Conservation (phyloP, 2,113 vertebrate species). For the Cyanoramphus novaezelandiae region DNA sequence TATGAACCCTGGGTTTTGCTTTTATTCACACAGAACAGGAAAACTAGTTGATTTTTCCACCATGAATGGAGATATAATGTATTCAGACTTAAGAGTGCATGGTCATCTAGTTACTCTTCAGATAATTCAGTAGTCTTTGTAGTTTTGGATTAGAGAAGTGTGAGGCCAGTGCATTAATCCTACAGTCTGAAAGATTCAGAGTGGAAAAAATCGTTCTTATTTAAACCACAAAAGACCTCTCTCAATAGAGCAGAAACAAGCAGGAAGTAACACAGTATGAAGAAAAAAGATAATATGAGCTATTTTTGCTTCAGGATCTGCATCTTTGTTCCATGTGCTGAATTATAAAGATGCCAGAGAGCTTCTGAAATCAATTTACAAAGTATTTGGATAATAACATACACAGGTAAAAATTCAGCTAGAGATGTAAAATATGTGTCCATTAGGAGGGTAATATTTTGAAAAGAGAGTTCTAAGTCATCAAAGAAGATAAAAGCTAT, state of each 20-base stretch:
- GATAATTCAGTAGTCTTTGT: not conserved
- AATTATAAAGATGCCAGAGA: not conserved
- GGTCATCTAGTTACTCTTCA: not conserved
- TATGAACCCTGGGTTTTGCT: not conserved
- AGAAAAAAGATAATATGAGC: not conserved
- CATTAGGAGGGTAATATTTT: slow-evolving; percentile 9
- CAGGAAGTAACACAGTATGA: not conserved
- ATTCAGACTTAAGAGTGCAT: not conserved
- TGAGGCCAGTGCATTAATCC: not conserved
- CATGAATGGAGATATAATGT: not conserved
- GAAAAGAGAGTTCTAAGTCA: slow-evolving; percentile 51
- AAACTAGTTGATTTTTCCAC: not conserved
- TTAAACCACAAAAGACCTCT: not conserved
- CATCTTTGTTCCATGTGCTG: not conserved
- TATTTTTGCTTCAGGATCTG: not conserved
- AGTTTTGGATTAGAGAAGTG: not conserved
- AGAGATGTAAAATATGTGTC: not conserved
- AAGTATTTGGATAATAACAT: not conserved
- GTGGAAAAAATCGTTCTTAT: not conserved
- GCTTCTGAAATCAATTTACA: not conserved
- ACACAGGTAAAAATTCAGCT: not conserved
- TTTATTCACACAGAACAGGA: not conserved
- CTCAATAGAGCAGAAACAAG: not conserved
- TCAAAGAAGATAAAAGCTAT: slow-evolving; percentile 59
- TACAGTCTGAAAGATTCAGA: not conserved